Evolutionary conservation across 1,140 invertebrate species (phyloP), one percentile per base, ranked within the genome.

Genomic region (Agrilus planipennis): DNA sequence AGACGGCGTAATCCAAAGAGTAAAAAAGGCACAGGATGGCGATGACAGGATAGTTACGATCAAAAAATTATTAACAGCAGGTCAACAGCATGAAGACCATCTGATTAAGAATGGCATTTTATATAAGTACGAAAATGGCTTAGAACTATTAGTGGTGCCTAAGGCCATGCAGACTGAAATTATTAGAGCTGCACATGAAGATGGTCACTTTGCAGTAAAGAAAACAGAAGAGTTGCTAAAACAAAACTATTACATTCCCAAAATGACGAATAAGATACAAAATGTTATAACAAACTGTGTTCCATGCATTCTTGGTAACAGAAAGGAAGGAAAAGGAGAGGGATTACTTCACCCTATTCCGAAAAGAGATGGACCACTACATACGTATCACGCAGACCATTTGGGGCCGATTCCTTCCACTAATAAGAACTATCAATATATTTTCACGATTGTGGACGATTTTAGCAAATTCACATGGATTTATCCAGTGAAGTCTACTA

Each of bases 391-490:
- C 29, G 2, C 54, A 0, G 55, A 60, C 25, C 55, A 57, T 40
- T 20, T 57, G 28, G 54, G 51, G n/a, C 55, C 52, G 1, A 48
- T 57, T 35, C 35, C 45, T 50, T 29, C 31, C 57, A 53, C 50
- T 2, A 43, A 21, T 22, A 46, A 49, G 30, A 27, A 27, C 4
- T 67, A 69, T 39, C 54, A 58, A 22, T 50, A 65, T 42, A 51
- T 67, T 2, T 50, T 67, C 0, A 54, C 49, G 0, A 41, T 68
- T 1, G 45, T 63, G 2, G 60, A 65, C 43, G 53, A 42, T 2
- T 67, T 65, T 49, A 54, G 57, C 2, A 66, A 67, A 32, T 67
- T 64, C 47, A 42, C 46, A 1, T 62, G 56, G 53, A 11, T 67
- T 22, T 62, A 57, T 39, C 48, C 60, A 2, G 50, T 55, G 6